These are phyloP conservation scores for Hoplodrina ambigua DNA, from an alignment of 2,888 invertebrate species.

Conservation along the genomic window DNA sequence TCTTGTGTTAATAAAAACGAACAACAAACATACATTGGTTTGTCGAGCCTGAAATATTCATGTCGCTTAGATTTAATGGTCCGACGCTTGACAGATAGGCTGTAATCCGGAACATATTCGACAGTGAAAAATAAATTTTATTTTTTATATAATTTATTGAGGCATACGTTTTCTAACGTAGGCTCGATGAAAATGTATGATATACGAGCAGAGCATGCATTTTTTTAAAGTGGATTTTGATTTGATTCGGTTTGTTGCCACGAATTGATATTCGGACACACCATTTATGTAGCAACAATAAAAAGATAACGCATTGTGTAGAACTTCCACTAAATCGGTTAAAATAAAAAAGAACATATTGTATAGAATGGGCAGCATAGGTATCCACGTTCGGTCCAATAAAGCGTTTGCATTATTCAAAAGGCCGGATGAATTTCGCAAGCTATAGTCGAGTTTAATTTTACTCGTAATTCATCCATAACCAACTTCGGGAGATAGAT, in stretches of 20 bases:
- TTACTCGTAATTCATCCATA: slow-evolving; percentile 81
- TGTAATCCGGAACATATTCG: slow-evolving; percentile 77
- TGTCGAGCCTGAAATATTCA: slow-evolving; percentile 79
- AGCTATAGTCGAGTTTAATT: slow-evolving; percentile 82
- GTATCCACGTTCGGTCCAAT: slow-evolving; percentile 77
- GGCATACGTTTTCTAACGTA: slow-evolving; percentile 46
- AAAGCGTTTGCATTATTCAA: slow-evolving; percentile 88
- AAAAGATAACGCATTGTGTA: slow-evolving; percentile 43
- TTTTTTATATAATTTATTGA: slow-evolving; percentile 68
- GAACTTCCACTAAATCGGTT: slow-evolving; percentile 51
- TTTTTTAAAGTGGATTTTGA: slow-evolving; percentile 37
- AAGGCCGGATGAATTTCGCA: slow-evolving; percentile 83
- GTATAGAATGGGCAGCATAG: slow-evolving; percentile 69
- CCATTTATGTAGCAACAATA: slow-evolving; percentile 47
- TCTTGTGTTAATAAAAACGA: slow-evolving; percentile 76
- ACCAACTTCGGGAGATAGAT: slow-evolving; percentile 73
- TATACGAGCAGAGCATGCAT: slow-evolving; percentile 33
- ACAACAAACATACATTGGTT: slow-evolving; percentile 68
- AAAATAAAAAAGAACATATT: slow-evolving; percentile 73
- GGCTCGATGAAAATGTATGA: slow-evolving; percentile 47
- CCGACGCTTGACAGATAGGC: slow-evolving; percentile 81
- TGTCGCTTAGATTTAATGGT: slow-evolving; percentile 84
- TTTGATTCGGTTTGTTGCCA: slow-evolving; percentile 44
- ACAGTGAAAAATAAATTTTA: slow-evolving; percentile 71
- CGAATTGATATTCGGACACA: slow-evolving; percentile 46